Conservation (phyloP, 2,888 invertebrate species). For the Parapristionchus giblindavisi region DNA sequence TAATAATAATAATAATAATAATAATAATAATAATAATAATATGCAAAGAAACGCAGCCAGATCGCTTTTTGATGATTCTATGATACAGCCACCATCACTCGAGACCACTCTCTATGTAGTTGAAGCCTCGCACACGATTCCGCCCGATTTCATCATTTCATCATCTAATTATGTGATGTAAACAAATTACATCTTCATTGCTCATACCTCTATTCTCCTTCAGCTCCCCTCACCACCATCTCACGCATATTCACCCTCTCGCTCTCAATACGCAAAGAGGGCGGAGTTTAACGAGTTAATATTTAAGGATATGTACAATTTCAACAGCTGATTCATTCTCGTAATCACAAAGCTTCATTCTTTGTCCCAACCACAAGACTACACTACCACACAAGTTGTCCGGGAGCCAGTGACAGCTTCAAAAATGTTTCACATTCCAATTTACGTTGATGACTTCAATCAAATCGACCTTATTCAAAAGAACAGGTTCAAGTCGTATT, state of each 20-base stretch:
- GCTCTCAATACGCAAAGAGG: background rate
- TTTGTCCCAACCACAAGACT: slow-evolving; percentile 3
- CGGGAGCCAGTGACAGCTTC: background rate
- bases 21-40: no score
- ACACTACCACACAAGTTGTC: background rate
- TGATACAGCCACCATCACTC: no score
- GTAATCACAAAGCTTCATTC: background rate
- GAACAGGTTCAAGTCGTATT: slow-evolving; percentile 17
- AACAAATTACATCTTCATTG: no score
- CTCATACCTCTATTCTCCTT: no score
- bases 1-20: no score
- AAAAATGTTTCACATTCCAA: slow-evolving; percentile 37
- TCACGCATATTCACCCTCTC: background rate
- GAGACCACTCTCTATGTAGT: no score
- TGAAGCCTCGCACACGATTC: no score
- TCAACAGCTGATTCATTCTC: background rate
- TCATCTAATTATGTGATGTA: no score
- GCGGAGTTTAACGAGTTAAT: slow-evolving; percentile 17
- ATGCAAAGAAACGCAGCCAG: no score
- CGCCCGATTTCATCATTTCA: no score
- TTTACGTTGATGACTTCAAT: slow-evolving; percentile 31
- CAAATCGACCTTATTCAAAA: slow-evolving; percentile 9
- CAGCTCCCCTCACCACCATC: background rate
- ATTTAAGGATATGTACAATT: no score
- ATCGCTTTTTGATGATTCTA: no score